Conservation (phyloP, 1,140 invertebrate genomes). For the Drosophila neocordata region DNA sequence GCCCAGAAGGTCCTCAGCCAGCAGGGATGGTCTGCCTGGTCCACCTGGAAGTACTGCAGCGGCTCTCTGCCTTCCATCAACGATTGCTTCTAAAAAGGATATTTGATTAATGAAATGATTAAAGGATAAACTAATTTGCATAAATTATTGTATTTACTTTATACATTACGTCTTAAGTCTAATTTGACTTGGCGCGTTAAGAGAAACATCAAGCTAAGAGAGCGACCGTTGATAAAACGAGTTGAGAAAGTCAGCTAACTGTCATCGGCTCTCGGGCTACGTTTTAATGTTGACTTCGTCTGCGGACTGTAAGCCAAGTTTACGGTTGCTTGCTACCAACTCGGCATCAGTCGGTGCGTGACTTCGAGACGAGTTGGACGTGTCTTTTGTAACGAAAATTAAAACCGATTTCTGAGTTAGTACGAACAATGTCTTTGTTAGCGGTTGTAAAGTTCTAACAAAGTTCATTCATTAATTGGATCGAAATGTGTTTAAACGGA, state of each 20-base stretch:
- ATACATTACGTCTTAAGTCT: background rate
- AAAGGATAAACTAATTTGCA: background rate
- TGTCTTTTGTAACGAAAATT: constrained; percentile 14
- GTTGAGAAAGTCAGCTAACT: constrained; percentile 7
- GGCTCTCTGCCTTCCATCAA: constrained; percentile 57
- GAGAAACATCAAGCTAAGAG: background rate
- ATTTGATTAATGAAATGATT: constrained; percentile 11
- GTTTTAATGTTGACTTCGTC: constrained; percentile 20
- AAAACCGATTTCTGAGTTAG: constrained; percentile 25
- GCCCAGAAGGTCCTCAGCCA: constrained; percentile 50
- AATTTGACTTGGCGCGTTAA: background rate
- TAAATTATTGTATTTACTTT: background rate
- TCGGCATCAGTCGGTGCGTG: constrained; percentile 61
- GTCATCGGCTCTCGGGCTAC: constrained; percentile 1
- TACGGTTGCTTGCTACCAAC: constrained; percentile 26
- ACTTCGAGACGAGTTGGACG: constrained; percentile 47
- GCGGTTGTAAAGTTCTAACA: constrained; percentile 60
- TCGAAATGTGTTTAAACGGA: constrained; percentile 22
- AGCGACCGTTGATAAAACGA: background rate
- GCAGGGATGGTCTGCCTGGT: constrained; percentile 67
- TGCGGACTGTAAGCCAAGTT: constrained; percentile 33
- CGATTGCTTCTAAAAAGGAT: constrained; percentile 46
- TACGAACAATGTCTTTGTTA: constrained; percentile 65
- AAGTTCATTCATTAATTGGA: constrained; percentile 52
- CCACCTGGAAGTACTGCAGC: constrained; percentile 57